Base-by-base conservation (phyloP, 2,113 vertebrate genomes). In the Xerus inauris region DNA sequence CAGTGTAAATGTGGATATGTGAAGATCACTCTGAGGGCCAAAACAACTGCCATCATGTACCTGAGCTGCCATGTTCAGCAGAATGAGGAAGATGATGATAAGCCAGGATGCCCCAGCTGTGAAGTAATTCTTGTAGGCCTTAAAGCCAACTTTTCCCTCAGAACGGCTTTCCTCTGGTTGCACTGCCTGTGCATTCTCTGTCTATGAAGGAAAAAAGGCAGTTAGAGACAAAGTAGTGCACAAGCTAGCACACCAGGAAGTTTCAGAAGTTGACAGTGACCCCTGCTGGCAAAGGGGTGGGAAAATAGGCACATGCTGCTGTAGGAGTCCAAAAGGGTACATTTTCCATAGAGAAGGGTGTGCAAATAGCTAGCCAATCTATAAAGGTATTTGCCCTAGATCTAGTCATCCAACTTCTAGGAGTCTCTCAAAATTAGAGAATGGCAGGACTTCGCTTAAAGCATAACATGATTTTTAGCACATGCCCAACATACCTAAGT, bases 81-180 rank as follows among this genome's bases (percentile, higher is more conserved):
- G 0, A 1, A 99, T 0, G 3, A 99, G 97, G 5, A 98, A 5
- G 49, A 99, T 72, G 96, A 99, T 97, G 38, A 99, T 20, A 0
- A 98, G 19, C 45, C 98, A 84, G 94, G 97, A 99, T 32, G 99
- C 99, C 71, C 99, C 99, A 0, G 99, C 99, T n/a, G 69, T 91
- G 64, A 99, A 98, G 95, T 99, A 99, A 92, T 99, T 99, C 92
- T 98, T 96, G 64, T 99, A 99, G 92, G 99, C 69, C 24, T 98
- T 97, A 0, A 99, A 40, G 67, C 89, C 98, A 20, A 99, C 98
- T 97, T 97, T 99, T 65, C 99, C 99, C 80, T 99, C 98, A 3
- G 98, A 98, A 0, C 99, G 99, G 89, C 94, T 99, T 98, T 99
- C 99, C 82, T 99, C 99, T 5, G 98, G 87, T 14, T 99, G 17